phyloP scores from a whole-genome alignment of 2,797 vertebrate species.

The Lates japonicus region DNA sequence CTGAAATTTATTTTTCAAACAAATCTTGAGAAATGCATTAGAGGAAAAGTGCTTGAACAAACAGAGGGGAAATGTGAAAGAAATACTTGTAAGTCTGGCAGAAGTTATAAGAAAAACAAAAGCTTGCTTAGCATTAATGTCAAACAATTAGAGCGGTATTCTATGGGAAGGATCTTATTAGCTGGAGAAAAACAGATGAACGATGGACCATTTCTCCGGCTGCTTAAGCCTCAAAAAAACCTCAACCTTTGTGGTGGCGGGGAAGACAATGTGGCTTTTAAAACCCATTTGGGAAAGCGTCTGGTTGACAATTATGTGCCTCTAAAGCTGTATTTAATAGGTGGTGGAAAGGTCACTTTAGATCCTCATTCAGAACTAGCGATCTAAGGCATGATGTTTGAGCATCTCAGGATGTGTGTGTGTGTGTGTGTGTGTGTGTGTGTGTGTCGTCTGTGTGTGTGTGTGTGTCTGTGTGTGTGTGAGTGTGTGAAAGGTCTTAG shows the following conservation, averaged over 20 bases:
- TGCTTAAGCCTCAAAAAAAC: constrained; percentile 78
- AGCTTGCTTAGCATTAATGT: constrained; percentile 75
- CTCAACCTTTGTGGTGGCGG: constrained; percentile 78
- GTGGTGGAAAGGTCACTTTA: constrained; percentile 79
- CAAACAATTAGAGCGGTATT: constrained; percentile 75
- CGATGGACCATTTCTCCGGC: constrained; percentile 70
- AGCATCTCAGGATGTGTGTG: constrained; percentile 56
- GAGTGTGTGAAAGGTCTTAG: constrained; percentile 50
- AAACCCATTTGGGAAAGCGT: constrained; percentile 75
- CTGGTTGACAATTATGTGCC: constrained; percentile 77
- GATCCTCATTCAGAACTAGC: constrained; percentile 74
- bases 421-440: constrained; percentile 44
- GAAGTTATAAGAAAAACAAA: constrained; percentile 71
- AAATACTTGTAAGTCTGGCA: constrained; percentile 54
- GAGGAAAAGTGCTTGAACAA: neutral
- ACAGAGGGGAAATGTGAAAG: constrained; percentile 35
- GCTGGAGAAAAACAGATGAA: constrained; percentile 69
- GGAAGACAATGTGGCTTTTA: constrained; percentile 79
- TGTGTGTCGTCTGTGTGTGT: too few relatives aligned
- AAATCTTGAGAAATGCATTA: neutral
- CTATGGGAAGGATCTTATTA: constrained; percentile 80
- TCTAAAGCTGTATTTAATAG: constrained; percentile 84
- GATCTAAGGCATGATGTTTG: constrained; percentile 62
- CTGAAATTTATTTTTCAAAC: neutral
- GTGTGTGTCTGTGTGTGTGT: constrained; percentile 9